Base-by-base conservation (phyloP, 1,140 invertebrate species). In the Acromyrmex heyeri region DNA sequence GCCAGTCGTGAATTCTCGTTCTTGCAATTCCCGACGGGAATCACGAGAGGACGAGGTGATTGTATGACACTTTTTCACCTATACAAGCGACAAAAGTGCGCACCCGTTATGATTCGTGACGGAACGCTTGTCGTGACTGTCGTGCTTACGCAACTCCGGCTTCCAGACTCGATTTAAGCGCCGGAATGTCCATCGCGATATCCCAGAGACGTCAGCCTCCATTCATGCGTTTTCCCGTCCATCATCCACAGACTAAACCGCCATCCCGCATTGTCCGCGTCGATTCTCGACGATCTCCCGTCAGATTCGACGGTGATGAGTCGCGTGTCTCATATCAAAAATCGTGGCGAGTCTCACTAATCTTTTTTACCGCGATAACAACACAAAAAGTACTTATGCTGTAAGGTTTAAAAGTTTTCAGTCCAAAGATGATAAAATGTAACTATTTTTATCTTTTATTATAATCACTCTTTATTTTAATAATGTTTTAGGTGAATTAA, bases 231-330 rank as follows among this genome's bases (percentile, higher is more conserved):
- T 48, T 48, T 55, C 14, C 27, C 48, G 82, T 62, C 57, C 70
- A 73, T 88, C 86, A 88, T 72, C 57, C 38, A 10, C 87, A 88
- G 67, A 50, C 21, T 55, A 18, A 18, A 27, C 61, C n/a, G 24
- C 14, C 38, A 24, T n/a, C 48, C 14, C 44, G 65, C 79, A 87
- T 89, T 87, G 87, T 88, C 50, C 27, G 55, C 67, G 65, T 70
- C 67, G 55, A 18, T 88, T 50, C 67, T 59, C 69, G 67, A 57
- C 50, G 55, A 76, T 83, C 24, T 2, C 18, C 53, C 14, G 38
- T 59, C 53, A 61, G 38, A 64, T 72, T 85, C 86, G 86, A 75
- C 87, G 53, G 61, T 18, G 69, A 81, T 75, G 86, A 87, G 78
- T 67, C 53, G 69, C 44, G 82, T 55, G 50, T 64, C 34, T 27